Base-by-base conservation (phyloP, 2,797 vertebrate genomes). In the Pampus argenteus region DNA sequence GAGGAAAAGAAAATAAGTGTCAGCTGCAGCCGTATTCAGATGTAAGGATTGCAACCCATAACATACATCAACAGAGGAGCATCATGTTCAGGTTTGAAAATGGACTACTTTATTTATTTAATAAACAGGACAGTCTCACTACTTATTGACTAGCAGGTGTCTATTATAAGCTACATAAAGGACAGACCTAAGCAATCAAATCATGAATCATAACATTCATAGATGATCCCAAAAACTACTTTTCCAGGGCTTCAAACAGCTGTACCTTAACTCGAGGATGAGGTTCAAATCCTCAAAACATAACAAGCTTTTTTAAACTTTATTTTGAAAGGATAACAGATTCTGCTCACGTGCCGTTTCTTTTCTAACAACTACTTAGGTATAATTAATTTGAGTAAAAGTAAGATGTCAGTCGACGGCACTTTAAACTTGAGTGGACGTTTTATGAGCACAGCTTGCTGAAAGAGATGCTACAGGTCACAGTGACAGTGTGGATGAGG, bases 401-500 rank as follows among this genome's bases (percentile, higher is more conserved):
- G 23, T 0, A 20, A 28, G 26, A 31, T 11, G 49, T 20, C 44
- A 17, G 31, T n/a, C 5, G 7, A 4, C 2, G 13, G 6, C 3
- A 25, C 1, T 55, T 3, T 10, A 66, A 55, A 34, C 63, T 22
- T 31, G 0, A 29, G 60, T 13, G 29, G n/a, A 26, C 15, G 66
- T 48, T 6, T 45, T 20, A 45, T 5, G 17, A 48, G 20, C 15
- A 45, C 50, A 20, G 42, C 31, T 64, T 26, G 29, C 68, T 66
- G 28, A 66, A 6, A 47, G 74, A 79, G 71, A 86, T 66, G 80
- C 75, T 68, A 74, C 80, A 76, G 74, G 83, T 79, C 51, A 34
- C 25, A 20, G 11, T 76, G 72, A 73, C 80, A 59, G 71, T 9
- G 6, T 61, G 60, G 54, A 81, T 69, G 60, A 77, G 58, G 10